Conservation (phyloP, 2,797 vertebrate genomes). For the Pantherophis alleghaniensis region DNA sequence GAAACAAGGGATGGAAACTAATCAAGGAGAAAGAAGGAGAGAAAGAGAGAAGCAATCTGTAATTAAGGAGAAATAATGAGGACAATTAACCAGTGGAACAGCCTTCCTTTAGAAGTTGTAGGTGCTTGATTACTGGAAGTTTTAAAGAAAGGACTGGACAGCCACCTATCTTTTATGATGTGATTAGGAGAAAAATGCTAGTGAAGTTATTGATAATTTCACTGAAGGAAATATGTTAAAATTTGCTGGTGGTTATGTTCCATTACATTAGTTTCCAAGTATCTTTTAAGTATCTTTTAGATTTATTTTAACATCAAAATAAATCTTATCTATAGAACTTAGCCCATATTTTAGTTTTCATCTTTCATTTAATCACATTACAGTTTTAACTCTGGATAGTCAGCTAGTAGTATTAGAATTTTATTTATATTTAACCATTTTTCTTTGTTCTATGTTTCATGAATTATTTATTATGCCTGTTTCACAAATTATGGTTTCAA, state of each 20-base stretch:
- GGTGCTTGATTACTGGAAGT: too few relatives aligned
- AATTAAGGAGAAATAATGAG: too few relatives aligned
- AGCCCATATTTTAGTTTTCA: background rate
- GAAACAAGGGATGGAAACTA: too few relatives aligned
- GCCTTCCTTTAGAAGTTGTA: too few relatives aligned
- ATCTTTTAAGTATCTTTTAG: background rate
- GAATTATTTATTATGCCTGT: background rate
- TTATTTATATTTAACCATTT: background rate
- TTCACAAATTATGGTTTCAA: background rate
- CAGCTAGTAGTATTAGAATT: background rate
- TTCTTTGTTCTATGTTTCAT: background rate
- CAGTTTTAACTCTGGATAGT: background rate
- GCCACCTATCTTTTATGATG: background rate
- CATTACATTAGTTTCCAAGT: background rate
- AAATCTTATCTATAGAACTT: background rate
- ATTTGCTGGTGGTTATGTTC: background rate
- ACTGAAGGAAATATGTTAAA: background rate
- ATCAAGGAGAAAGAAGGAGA: too few relatives aligned
- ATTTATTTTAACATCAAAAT: background rate
- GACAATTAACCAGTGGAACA: too few relatives aligned
- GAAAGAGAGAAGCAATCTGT: too few relatives aligned
- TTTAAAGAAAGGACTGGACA: too few relatives aligned
- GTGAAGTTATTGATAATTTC: background rate
- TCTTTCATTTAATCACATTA: background rate
- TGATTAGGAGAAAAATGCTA: background rate